Conservation (phyloP, 64 coral and sea anemone genomes). For the Montipora foliosa region DNA sequence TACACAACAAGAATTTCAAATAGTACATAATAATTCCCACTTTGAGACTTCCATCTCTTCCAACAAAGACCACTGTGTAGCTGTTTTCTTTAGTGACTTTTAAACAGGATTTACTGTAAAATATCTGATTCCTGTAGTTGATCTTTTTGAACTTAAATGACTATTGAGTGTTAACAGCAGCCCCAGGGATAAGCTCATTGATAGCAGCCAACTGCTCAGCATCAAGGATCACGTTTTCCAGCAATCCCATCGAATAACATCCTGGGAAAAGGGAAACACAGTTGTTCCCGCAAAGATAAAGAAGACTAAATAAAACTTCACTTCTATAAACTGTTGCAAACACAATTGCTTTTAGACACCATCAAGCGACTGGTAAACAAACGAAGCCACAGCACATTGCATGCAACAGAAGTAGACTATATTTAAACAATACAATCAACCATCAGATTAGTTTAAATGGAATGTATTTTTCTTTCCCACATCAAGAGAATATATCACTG, state of each 20-base stretch:
- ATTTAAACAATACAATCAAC: too few species aligned
- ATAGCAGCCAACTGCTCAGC: constrained; percentile 33
- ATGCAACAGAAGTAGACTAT: too few species aligned
- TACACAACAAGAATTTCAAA: constrained; percentile 29
- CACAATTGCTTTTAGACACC: too few species aligned
- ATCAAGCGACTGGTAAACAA: too few species aligned
- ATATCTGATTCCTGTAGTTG: constrained; percentile 42
- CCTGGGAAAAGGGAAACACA: constrained; percentile 42
- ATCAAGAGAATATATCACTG: too few species aligned
- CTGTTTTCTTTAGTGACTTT: constrained; percentile 66
- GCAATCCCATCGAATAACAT: constrained; percentile 45
- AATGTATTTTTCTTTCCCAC: too few species aligned
- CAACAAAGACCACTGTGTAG: constrained; percentile 55
- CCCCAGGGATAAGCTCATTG: constrained; percentile 63
- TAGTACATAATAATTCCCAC: constrained; percentile 32
- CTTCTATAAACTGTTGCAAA: too few species aligned
- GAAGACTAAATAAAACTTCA: neutral
- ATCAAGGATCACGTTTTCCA: constrained; percentile 33
- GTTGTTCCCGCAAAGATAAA: neutral
- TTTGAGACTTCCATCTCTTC: constrained; percentile 12
- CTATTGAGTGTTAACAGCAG: constrained; percentile 28
- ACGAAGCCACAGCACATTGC: too few species aligned
- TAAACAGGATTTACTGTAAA: constrained; percentile 59
- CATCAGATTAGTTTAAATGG: too few species aligned
- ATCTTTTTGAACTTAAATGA: constrained; percentile 50